Evolutionary conservation across 2,797 vertebrate species (phyloP), one percentile per base, ranked within the genome.

Genomic region (Protosalanx chinensis): DNA sequence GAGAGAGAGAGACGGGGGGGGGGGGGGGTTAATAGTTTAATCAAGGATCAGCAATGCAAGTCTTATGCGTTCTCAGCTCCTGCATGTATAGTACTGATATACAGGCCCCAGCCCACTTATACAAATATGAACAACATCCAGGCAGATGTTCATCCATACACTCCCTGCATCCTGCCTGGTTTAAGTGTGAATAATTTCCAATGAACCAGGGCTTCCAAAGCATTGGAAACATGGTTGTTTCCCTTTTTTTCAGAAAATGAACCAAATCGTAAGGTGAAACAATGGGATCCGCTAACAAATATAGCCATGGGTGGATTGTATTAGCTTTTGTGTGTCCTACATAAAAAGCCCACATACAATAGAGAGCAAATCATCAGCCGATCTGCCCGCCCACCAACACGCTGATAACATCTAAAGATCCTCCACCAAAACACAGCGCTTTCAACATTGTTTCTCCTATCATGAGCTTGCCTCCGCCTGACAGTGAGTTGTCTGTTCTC

Each of bases 31-130:
- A 33, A 20, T 59, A n/a, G 46, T 59, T 62, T 46, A 51, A 67
- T 33, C 10, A 62, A 49, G 56, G 37, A 53, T 33, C 49, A 68
- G 33, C 63, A 70, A 74, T 61, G 30, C 61, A n/a, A 18, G 49
- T 63, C 30, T 57, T 61, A 62, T 64, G 74, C 49, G 60, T 72
- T 32, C 15, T 46, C 16, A 41, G 18, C 35, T 35, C 16, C 8
- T 12, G 32, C n/a, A 64, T 71, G 12, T 67, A 41, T 10, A 10
- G 37, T 41, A 41, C 37, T 10, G 37, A 53, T 53, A 18, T 3
- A 53, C 51, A n/a, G 18, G 51, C 15, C 51, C 51, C 37, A 2
- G 32, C 49, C 18, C 32, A 72, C 33, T 29, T 46, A 71, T 37
- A 58, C 7, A 30, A 73, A 67, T 2, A 73, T 67, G 1, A 68